Percentiles rank a stretch among this genome's conserved stretches.
Conservation (phyloP, 2,888 invertebrate species). For the Sphecodes monilicornis region DNA sequence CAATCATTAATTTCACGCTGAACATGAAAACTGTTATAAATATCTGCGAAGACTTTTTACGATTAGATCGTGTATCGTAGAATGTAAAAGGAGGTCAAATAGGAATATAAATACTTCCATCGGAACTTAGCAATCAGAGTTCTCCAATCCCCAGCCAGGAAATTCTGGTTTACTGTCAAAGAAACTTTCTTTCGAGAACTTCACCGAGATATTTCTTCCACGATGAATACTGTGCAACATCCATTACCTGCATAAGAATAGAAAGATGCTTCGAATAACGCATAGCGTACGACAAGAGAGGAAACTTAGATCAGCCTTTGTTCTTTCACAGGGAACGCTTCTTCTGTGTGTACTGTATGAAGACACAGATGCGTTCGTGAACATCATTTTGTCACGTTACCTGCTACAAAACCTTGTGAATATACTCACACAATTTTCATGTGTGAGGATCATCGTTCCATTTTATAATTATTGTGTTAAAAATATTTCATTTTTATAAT, state of each 20-base stretch:
- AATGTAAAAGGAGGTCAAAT: background rate
- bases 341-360: too few species aligned
- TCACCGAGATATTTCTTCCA: background rate
- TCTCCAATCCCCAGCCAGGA: background rate
- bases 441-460: background rate
- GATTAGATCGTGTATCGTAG: background rate
- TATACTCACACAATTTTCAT: background rate
- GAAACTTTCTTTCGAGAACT: background rate
- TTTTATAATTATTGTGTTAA: background rate
- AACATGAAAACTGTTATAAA: background rate
- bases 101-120: background rate
- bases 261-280: background rate
- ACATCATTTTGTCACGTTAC: background rate
- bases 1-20: background rate
- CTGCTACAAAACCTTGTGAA: background rate
- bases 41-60: background rate
- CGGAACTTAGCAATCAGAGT: background rate
- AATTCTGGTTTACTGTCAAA: constrained; percentile 2
- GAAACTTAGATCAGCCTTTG: constrained; percentile 2
- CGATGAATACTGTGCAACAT: background rate
- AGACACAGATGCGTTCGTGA: background rate
- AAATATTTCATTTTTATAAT: background rate
- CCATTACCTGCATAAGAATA: background rate
- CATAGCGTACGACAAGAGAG: background rate
- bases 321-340: background rate